Evolutionary conservation across 2,113 vertebrate genomes (phyloP).

Genomic region (Vidua macroura): DNA sequence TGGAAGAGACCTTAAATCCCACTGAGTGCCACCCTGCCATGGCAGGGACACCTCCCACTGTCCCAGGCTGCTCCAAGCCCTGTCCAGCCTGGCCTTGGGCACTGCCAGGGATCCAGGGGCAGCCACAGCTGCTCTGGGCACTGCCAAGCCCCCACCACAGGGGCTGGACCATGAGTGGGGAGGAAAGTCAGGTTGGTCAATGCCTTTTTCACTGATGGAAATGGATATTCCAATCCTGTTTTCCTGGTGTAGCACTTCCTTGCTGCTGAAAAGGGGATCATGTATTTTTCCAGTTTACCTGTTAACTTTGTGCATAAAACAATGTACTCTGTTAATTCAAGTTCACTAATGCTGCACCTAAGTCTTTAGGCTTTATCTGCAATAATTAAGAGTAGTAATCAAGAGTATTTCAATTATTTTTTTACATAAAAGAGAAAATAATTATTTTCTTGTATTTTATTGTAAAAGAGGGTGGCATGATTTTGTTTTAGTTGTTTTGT

Average conservation of each 20-base stretch:
- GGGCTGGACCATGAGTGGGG: background rate
- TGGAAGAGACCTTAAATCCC: background rate
- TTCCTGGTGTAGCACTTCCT: background rate
- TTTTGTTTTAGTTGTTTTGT: background rate
- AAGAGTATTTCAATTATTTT: background rate
- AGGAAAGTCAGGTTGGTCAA: background rate
- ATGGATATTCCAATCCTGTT: background rate
- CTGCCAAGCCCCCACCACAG: background rate
- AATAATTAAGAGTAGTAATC: background rate
- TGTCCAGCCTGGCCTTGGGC: fast-evolving
- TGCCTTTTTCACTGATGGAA: background rate
- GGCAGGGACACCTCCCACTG: background rate
- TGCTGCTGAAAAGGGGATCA: background rate
- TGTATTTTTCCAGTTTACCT: background rate
- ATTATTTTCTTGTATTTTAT: background rate
- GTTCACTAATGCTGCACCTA: background rate
- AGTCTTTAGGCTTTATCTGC: background rate
- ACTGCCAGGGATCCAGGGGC: background rate
- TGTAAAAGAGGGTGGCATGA: background rate
- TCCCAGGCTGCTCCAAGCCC: background rate
- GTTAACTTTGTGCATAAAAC: background rate
- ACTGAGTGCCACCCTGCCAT: too few relatives aligned
- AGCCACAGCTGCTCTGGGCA: background rate
- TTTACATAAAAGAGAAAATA: background rate
- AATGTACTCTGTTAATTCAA: background rate